These are phyloP conservation scores for Morphnarchus princeps DNA, from an alignment of 2,113 vertebrate genomes.

Conservation along the genomic window DNA sequence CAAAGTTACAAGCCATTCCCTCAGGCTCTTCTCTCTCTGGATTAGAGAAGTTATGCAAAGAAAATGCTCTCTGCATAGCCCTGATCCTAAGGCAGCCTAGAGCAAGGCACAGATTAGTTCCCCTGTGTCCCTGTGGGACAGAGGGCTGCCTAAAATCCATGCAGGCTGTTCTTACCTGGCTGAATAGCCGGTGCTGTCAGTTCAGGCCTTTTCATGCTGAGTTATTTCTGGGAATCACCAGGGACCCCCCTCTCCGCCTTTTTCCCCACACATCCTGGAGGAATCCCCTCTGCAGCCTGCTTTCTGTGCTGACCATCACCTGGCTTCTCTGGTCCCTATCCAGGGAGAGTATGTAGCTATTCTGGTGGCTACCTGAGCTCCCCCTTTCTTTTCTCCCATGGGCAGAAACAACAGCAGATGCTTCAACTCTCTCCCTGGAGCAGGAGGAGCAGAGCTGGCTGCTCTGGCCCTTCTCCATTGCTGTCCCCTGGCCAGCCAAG, in stretches of 20 bases:
- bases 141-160: neutral
- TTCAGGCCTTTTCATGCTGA: neutral
- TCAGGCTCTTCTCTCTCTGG: neutral
- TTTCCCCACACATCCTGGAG: neutral
- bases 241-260: neutral
- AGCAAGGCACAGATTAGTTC: neutral
- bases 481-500: neutral
- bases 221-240: neutral
- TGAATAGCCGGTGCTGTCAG: neutral
- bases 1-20: neutral
- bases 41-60: neutral
- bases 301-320: neutral
- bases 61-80: neutral
- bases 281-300: neutral
- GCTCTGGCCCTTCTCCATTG: neutral
- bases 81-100: neutral
- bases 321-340: neutral
- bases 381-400: neutral
- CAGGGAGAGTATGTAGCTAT: neutral
- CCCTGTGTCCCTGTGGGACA: neutral
- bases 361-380: neutral
- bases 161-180: neutral
- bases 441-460: neutral
- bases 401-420: neutral
- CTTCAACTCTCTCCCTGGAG: neutral